Evolutionary conservation across 2,113 vertebrate species (phyloP).

Genomic region (Ochotona princeps): DNA sequence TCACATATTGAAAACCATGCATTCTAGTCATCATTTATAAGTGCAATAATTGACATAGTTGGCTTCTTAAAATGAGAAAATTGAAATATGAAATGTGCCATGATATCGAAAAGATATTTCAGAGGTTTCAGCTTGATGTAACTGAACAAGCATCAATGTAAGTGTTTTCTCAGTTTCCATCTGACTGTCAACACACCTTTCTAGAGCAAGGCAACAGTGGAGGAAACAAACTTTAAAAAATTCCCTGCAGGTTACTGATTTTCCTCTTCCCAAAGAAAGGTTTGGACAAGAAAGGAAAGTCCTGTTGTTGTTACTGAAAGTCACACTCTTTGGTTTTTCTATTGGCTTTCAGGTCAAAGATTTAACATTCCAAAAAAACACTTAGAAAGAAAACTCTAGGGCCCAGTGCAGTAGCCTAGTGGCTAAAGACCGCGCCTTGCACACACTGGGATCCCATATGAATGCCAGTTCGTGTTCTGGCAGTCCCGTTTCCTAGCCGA

Average conservation of each 20-base stretch:
- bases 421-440: too few species aligned
- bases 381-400: background rate
- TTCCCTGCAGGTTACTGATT: slow-evolving; percentile 61
- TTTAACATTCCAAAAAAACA: slow-evolving; percentile 8
- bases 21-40: background rate
- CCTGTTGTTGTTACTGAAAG: slow-evolving; percentile 37
- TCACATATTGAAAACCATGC: background rate
- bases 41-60: background rate
- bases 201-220: slow-evolving; percentile 1
- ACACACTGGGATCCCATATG: too few species aligned
- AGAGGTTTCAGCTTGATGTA: slow-evolving; percentile 52
- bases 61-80: slow-evolving; percentile 14
- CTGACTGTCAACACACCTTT: background rate
- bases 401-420: too few species aligned
- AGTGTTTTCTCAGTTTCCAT: slow-evolving; percentile 66
- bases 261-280: slow-evolving; percentile 65
- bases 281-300: slow-evolving; percentile 60
- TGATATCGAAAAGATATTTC: slow-evolving; percentile 47
- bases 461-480: too few species aligned
- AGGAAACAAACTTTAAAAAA: slow-evolving; percentile 68
- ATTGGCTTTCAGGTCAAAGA: slow-evolving; percentile 41
- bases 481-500: too few species aligned
- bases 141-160: slow-evolving; percentile 27
- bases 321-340: slow-evolving; percentile 61
- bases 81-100: background rate